Evolutionary conservation across 2,113 vertebrate species (phyloP).

Genomic region (Sceloporus tristichus): DNA sequence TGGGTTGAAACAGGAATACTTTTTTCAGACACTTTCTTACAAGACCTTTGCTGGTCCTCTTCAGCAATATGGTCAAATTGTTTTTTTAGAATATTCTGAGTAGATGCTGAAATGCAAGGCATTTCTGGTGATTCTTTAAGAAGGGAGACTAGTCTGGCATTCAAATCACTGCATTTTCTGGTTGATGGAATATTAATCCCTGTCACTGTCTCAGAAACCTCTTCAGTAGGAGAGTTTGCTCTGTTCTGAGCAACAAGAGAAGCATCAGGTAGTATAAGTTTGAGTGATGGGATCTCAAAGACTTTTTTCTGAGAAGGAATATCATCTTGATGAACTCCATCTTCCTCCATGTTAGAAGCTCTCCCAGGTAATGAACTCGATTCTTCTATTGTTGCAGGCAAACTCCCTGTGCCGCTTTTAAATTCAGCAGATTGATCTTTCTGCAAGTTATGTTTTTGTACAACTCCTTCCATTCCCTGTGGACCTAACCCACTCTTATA

Average conservation of each 20-base stretch:
- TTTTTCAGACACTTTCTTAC: neutral
- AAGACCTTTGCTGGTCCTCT: slow-evolving; percentile 25
- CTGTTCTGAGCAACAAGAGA: slow-evolving; percentile 5
- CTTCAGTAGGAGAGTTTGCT: slow-evolving; percentile 20
- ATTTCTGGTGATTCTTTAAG: slow-evolving; percentile 33
- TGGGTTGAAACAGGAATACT: neutral
- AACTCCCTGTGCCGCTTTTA: slow-evolving; percentile 19
- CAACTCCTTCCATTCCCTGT: slow-evolving; percentile 37
- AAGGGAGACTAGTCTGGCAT: slow-evolving; percentile 42
- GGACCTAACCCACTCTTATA: slow-evolving; percentile 4
- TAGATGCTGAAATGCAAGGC: neutral
- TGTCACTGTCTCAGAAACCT: slow-evolving; percentile 62
- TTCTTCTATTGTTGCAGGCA: slow-evolving; percentile 22
- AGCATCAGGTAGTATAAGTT: slow-evolving; percentile 16
- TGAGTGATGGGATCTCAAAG: slow-evolving; percentile 4
- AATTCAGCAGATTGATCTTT: slow-evolving; percentile 33
- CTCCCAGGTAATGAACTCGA: neutral
- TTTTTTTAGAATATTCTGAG: neutral
- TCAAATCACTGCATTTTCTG: slow-evolving; percentile 18
- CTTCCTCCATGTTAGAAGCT: slow-evolving; percentile 3
- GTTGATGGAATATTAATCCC: slow-evolving; percentile 46
- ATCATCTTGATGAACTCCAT: neutral
- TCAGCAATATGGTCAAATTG: neutral
- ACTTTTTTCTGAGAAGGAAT: slow-evolving; percentile 23
- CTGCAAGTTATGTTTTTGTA: slow-evolving; percentile 1